phyloP scores from a whole-genome alignment of 1,140 invertebrate species.

The Neuroterus valhalla region DNA sequence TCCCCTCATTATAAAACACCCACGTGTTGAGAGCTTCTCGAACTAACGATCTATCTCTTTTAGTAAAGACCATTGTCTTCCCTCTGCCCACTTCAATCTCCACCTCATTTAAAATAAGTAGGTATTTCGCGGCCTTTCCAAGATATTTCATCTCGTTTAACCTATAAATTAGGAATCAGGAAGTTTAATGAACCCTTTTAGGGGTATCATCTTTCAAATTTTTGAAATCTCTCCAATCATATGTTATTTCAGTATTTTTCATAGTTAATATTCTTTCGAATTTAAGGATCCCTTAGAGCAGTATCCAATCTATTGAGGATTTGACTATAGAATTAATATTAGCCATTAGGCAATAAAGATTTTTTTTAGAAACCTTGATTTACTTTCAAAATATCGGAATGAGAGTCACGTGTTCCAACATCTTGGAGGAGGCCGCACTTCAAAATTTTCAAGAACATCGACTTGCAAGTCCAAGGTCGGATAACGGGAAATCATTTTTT shows the following conservation, averaged over 20 bases:
- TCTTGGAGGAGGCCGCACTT: neutral
- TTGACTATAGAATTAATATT: too few relatives aligned
- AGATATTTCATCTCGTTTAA: conserved; percentile 19
- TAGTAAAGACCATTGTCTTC: conserved; percentile 19
- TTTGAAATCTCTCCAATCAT: neutral
- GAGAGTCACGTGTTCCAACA: too few relatives aligned
- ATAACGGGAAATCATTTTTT: conserved; percentile 1
- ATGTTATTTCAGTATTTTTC: neutral
- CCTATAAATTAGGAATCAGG: conserved; percentile 16
- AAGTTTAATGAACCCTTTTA: conserved; percentile 27
- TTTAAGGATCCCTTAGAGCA: too few relatives aligned
- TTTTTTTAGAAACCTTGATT: too few relatives aligned
- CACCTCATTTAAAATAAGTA: conserved; percentile 30
- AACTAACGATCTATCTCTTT: conserved; percentile 25
- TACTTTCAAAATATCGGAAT: too few relatives aligned
- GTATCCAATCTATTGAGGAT: too few relatives aligned
- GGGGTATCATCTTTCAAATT: neutral
- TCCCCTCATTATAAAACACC: conserved; percentile 28
- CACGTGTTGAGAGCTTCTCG: conserved; percentile 12
- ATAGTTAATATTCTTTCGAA: neutral
- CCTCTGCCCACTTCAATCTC: conserved; percentile 29
- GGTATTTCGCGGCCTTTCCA: conserved; percentile 8
- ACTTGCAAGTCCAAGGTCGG: conserved; percentile 13
- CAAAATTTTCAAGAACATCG: neutral
- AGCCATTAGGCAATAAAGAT: too few relatives aligned